Percentiles rank a stretch among this genome's conserved stretches.
phyloP scores from a whole-genome alignment of 1,140 invertebrate species.

The Aphis gossypii region DNA sequence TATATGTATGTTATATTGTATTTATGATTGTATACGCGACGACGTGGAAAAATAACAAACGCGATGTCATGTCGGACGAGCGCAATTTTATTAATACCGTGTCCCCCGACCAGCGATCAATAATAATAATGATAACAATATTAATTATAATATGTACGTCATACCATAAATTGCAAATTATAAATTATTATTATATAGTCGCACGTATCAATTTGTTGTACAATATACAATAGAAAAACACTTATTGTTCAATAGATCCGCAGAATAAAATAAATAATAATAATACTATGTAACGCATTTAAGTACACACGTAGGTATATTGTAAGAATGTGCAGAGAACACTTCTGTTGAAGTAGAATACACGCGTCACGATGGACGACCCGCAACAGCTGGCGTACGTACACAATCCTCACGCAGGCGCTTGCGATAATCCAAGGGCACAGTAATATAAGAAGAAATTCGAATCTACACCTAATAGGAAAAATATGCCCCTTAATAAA shows the following conservation, averaged over 20 bases:
- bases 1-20: no score
- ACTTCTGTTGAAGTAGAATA: no score
- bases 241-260: not conserved
- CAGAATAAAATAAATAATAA: not conserved
- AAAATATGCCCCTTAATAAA: no score
- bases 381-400: no score
- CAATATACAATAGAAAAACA: not conserved
- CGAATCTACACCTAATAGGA: no score
- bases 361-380: no score
- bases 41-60: not conserved
- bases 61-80: not conserved
- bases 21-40: not conserved
- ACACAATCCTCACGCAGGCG: no score
- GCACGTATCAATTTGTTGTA: not conserved
- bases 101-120: not conserved
- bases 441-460: no score
- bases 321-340: no score
- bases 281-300: not conserved
- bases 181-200: not conserved
- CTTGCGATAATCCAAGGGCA: no score
- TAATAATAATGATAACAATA: not conserved
- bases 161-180: not conserved
- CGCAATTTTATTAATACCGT: not conserved
- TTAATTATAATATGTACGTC: not conserved
- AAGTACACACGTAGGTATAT: no score